Evolutionary conservation across 2,888 invertebrate genomes (phyloP).

Genomic region (Melolontha melolontha): DNA sequence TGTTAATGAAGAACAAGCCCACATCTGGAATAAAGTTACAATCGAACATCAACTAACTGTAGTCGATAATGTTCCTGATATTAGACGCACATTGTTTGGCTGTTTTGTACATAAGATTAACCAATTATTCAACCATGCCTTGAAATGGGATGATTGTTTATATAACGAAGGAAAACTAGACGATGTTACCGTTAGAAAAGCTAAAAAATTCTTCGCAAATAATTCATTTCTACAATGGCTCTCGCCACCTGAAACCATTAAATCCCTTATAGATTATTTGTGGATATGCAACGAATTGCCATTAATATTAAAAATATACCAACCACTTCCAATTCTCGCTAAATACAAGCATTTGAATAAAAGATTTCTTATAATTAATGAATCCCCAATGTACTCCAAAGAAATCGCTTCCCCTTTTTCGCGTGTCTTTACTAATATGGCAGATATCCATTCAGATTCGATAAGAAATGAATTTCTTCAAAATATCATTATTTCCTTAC

Average conservation of each 20-base stretch:
- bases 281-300: not conserved
- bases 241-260: not conserved
- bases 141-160: not conserved
- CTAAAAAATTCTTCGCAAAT: no score
- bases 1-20: not conserved
- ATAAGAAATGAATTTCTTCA: not conserved
- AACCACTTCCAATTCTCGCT: no score
- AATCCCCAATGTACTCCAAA: not conserved
- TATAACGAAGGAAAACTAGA: no score
- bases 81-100: slow-evolving; percentile 11
- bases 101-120: slow-evolving; percentile 2
- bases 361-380: no score
- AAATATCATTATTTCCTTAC: not conserved
- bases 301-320: no score
- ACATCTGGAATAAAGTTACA: slow-evolving; percentile 3
- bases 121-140: not conserved
- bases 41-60: not conserved
- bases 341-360: no score
- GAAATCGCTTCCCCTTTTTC: not conserved
- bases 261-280: not conserved
- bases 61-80: not conserved
- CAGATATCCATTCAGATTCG: not conserved
- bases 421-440: not conserved
- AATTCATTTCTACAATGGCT: no score
- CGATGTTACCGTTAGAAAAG: no score